Percentiles rank a stretch among this genome's conserved stretches.
Evolutionary conservation across 2,797 vertebrate species (phyloP).

Genomic region (Karalla daura): DNA sequence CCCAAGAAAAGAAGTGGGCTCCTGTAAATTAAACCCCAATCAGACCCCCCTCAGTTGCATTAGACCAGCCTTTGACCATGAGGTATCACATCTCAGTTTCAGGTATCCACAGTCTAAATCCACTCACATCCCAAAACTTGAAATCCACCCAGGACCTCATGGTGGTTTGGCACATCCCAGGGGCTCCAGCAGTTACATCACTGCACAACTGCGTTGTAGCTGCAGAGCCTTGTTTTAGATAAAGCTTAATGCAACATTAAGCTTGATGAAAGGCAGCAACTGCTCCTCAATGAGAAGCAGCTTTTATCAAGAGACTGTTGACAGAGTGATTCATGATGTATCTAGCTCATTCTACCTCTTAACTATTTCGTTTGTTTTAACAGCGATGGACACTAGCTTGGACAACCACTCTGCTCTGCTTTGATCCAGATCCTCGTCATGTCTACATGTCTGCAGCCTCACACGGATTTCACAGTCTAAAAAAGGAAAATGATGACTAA

Average conservation of each 20-base stretch:
- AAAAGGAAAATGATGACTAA: neutral
- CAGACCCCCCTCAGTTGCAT: constrained; percentile 8
- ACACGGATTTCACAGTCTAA: constrained; percentile 10
- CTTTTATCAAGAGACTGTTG: constrained; percentile 13
- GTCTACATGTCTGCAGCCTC: constrained; percentile 8
- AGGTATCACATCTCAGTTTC: constrained; percentile 30
- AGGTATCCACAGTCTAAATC: constrained; percentile 5
- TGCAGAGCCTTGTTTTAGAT: constrained; percentile 32
- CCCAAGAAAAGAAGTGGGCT: constrained; percentile 34
- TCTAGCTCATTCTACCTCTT: constrained; percentile 28
- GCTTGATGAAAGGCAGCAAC: constrained; percentile 12
- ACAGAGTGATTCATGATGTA: constrained; percentile 5
- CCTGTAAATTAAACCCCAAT: constrained; percentile 39
- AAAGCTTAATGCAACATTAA: constrained; percentile 25
- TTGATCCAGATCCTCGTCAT: constrained; percentile 11
- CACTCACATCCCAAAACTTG: constrained; percentile 12
- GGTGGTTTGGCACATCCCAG: constrained; percentile 6
- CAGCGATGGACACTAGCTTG: constrained; percentile 10
- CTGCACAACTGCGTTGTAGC: neutral
- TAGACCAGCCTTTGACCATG: constrained; percentile 12
- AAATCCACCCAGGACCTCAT: constrained; percentile 13
- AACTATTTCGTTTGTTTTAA: constrained; percentile 43
- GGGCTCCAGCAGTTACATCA: constrained; percentile 25
- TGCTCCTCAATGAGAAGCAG: neutral
- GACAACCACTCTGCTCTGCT: neutral